Percentiles rank a stretch among this genome's conserved stretches.
Conservation (phyloP, 2,888 invertebrate genomes). For the Smittia sp. region DNA sequence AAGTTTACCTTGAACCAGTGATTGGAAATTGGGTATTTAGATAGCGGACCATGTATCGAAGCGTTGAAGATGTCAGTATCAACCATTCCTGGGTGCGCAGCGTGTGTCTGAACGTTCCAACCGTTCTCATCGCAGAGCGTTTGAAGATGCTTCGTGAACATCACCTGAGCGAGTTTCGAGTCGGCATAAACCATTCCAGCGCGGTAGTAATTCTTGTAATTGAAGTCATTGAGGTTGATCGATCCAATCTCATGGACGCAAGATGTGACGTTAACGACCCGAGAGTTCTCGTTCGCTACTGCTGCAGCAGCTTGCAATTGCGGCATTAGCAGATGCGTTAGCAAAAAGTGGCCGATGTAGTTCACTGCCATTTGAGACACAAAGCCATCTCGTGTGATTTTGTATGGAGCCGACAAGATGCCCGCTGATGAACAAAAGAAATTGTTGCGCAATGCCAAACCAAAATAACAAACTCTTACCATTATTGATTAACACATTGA, state of each 20-base stretch:
- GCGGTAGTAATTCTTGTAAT: constrained; percentile 63
- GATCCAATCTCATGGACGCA: constrained; percentile 72
- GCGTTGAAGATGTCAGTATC: constrained; percentile 71
- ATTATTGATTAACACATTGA: constrained; percentile 78
- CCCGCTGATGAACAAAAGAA: constrained; percentile 63
- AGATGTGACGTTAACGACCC: constrained; percentile 85
- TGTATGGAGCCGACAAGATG: constrained; percentile 81
- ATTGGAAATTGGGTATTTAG: constrained; percentile 46
- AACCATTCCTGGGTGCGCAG: constrained; percentile 76
- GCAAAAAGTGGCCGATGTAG: constrained; percentile 80
- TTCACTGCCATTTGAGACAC: constrained; percentile 86
- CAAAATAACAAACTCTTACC: constrained; percentile 53
- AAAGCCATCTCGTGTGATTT: constrained; percentile 75
- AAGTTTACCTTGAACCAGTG: neutral
- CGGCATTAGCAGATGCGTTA: constrained; percentile 78
- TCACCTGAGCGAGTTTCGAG: constrained; percentile 80
- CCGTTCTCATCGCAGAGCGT: constrained; percentile 57
- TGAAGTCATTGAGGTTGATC: constrained; percentile 75
- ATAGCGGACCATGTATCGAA: constrained; percentile 62
- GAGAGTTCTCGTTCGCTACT: constrained; percentile 55
- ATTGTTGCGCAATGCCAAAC: neutral
- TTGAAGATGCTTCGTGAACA: constrained; percentile 61
- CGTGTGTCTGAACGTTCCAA: constrained; percentile 63
- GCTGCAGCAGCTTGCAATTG: constrained; percentile 61
- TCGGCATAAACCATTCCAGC: constrained; percentile 73